Percentiles rank a stretch among this genome's conserved stretches.
These are phyloP conservation scores for Amblyopsis hoosieri DNA, from an alignment of 2,797 vertebrate species.

Conservation along the genomic window DNA sequence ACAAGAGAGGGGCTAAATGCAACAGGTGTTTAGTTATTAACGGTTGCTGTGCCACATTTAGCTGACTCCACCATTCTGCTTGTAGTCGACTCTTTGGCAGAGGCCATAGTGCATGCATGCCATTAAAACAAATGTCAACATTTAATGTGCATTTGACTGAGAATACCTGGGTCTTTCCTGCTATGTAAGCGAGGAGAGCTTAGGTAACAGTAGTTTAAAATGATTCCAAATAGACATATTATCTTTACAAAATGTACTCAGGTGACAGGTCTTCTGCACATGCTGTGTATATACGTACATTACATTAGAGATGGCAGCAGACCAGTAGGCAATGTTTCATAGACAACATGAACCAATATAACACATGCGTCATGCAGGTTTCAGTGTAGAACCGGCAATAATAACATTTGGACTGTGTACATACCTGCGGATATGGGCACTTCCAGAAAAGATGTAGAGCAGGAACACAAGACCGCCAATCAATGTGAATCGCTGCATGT, in stretches of 20 bases:
- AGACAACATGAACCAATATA: not conserved
- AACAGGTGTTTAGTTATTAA: slow-evolving; percentile 77
- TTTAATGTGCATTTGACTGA: slow-evolving; percentile 25
- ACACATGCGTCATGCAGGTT: slow-evolving; percentile 33
- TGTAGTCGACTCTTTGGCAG: slow-evolving; percentile 25
- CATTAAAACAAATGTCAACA: slow-evolving; percentile 30
- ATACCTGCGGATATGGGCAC: slow-evolving; percentile 71
- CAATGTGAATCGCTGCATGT: slow-evolving; percentile 74
- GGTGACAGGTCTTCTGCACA: not conserved
- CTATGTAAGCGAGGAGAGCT: slow-evolving; percentile 3
- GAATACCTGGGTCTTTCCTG: slow-evolving; percentile 22
- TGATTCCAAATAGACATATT: not conserved
- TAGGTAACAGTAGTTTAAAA: slow-evolving; percentile 17
- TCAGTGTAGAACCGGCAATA: slow-evolving; percentile 1
- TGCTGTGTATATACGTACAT: no score
- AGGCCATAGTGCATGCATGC: slow-evolving; percentile 17
- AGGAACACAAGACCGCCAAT: slow-evolving; percentile 62
- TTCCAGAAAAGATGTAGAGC: slow-evolving; percentile 56
- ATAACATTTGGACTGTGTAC: slow-evolving; percentile 26
- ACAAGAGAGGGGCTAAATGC: slow-evolving; percentile 51
- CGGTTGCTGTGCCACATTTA: slow-evolving; percentile 71
- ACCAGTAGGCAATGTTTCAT: no score
- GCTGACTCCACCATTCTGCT: slow-evolving; percentile 34
- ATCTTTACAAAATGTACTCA: not conserved
- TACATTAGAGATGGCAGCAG: no score